Base-by-base conservation (phyloP, 2,888 invertebrate genomes). In the Cerastoderma edule region DNA sequence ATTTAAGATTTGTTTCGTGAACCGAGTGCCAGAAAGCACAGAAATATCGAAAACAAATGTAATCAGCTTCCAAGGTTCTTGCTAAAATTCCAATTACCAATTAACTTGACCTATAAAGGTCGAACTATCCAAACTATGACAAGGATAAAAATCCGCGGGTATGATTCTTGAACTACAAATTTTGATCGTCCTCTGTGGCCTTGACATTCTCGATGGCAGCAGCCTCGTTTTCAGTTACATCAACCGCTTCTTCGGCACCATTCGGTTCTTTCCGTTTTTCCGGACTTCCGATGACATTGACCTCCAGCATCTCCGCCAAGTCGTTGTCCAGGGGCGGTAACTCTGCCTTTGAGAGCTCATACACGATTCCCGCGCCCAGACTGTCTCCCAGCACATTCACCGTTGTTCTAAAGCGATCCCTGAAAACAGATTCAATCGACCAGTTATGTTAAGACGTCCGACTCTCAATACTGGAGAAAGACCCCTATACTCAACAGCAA, bases 361-460 rank as follows among this genome's bases (percentile, higher is more conserved):
- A 95, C 35, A 99, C 98, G 68, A 99, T 95, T 73, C 96, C 97
- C 56, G 98, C 98, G 53, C 99, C 99, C 75, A 98, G 93, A 16
- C 97, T 96, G 93, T 99, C 99, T 88, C 99, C 98, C 93, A 98
- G 95, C 39, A 99, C 99, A 93, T 99, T 99, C 88, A 98, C 93
- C 72, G 93, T 92, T 0, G 95, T 95, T 95, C 89, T 97, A 95
- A 90, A 97, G 95, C 91, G 92, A 83, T 94, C 94, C 66, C 93
- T 92, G 84, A 22, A 87, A 78, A 19, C 60, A 50, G 72, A 72
- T n/a, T n/a, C n/a, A n/a, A n/a, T n/a, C n/a, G n/a, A n/a, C n/a
- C n/a, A n/a, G n/a, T n/a, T n/a, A n/a, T n/a, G n/a, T n/a, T n/a
- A n/a, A n/a, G n/a, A n/a, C n/a, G n/a, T n/a, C n/a, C n/a, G n/a